Percentiles rank a stretch among this genome's conserved stretches.
Conservation (phyloP, 1,140 invertebrate genomes). For the Telenomus remus region DNA sequence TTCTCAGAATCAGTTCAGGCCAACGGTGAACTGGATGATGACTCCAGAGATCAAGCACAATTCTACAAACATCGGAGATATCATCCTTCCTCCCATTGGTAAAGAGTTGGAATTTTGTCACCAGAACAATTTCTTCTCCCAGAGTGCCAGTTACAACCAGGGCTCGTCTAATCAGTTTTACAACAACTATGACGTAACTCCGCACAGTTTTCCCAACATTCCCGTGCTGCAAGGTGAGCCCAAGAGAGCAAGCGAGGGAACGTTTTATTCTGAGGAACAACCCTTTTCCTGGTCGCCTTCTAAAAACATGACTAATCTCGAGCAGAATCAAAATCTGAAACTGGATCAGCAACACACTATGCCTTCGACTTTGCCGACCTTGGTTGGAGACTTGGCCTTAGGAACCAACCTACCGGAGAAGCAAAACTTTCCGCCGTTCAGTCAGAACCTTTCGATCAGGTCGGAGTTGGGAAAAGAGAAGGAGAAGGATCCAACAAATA, state of each 20-base stretch:
- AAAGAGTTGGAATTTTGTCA: constrained; percentile 73
- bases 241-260: constrained; percentile 62
- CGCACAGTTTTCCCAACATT: constrained; percentile 70
- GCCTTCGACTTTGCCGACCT: constrained; percentile 76
- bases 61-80: constrained; percentile 65
- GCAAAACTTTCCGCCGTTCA: constrained; percentile 70
- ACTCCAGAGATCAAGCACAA: constrained; percentile 76
- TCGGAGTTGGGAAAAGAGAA: constrained; percentile 66
- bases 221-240: constrained; percentile 66
- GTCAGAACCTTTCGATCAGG: constrained; percentile 57
- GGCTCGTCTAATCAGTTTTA: constrained; percentile 71
- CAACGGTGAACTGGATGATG: constrained; percentile 81
- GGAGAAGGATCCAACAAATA: constrained; percentile 64
- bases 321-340: constrained; percentile 65
- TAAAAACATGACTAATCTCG: constrained; percentile 72
- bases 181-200: constrained; percentile 71
- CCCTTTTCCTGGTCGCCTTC: constrained; percentile 78
- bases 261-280: constrained; percentile 74
- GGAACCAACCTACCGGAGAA: constrained; percentile 73
- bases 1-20: constrained; percentile 63
- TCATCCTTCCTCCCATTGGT: constrained; percentile 71
- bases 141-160: constrained; percentile 71
- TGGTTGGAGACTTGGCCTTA: constrained; percentile 78
- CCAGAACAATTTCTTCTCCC: constrained; percentile 72
- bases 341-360: constrained; percentile 71